A percentile compares a stretch with the other conserved stretches of the same genome.
Evolutionary conservation across 2,888 invertebrate species (phyloP).

Genomic region (Euzophera pinguis): DNA sequence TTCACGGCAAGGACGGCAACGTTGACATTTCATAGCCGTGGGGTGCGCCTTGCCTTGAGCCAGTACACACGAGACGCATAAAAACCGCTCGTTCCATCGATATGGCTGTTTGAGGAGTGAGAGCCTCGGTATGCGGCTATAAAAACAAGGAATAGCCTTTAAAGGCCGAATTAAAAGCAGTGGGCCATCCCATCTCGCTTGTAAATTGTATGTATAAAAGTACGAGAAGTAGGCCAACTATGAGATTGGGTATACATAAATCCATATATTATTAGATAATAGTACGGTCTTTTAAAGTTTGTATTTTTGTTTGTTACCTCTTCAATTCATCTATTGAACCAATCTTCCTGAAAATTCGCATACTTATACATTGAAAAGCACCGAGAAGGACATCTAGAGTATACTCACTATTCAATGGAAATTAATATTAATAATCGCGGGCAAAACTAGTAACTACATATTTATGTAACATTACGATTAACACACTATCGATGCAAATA

Average conservation of each 20-base stretch:
- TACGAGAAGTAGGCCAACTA: neutral
- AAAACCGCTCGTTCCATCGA: conserved; percentile 7
- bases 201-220: conserved; percentile 4
- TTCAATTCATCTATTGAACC: no score
- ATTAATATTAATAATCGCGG: no score
- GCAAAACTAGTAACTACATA: no score
- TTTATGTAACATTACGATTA: no score
- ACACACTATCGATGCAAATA: neutral
- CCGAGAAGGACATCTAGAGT: no score
- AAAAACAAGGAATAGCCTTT: conserved; percentile 12
- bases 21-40: conserved; percentile 19
- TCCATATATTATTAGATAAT: no score
- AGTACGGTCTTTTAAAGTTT: no score
- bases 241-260: neutral
- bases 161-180: conserved; percentile 8
- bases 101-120: conserved; percentile 3
- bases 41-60: conserved; percentile 9
- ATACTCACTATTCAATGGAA: no score
- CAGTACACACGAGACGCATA: conserved; percentile 7
- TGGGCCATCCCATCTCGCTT: neutral
- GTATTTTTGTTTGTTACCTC: no score
- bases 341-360: no score
- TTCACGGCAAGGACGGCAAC: conserved; percentile 18
- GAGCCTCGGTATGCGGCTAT: conserved; percentile 7
- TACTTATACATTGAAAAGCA: no score